Base-by-base conservation (phyloP, 2,888 invertebrate genomes). In the Trissolcus japonicus region DNA sequence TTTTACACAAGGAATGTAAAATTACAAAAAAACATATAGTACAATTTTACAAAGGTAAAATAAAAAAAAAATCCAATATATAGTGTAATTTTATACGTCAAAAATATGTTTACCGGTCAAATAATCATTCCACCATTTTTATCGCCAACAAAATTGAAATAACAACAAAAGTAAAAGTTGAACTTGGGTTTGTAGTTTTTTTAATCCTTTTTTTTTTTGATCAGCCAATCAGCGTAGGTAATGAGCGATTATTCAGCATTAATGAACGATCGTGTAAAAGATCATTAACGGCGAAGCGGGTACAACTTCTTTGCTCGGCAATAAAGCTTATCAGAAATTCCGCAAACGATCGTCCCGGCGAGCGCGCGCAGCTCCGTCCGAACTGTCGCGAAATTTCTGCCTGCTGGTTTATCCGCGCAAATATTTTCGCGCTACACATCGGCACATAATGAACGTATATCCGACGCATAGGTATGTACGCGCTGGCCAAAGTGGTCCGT, bases 401-500 rank as follows among this genome's bases (percentile, higher is more conserved):
- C 56, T n/a, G 61, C 35, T 11, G 35, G 35, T 65, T 72, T 65
- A 59, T 73, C 43, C 59, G 51, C 51, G 55, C 55, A 40, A 65
- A 66, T 73, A 66, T 73, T 66, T 73, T 55, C 48, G 62, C 56
- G 71, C 62, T 35, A 63, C 63, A 59, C 46, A 46, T 21, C 46
- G 65, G 53, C 71, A 55, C 50, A 43, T 61, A 73, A 66, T 61
- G 61, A 67, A 74, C 61, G 74, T 62, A 61, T 50, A 56, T 60
- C 54, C 65, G 65, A 73, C 65, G 72, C 66, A 66, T 74, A 74
- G 74, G 74, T 74, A 73, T 61, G 67, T 55, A 60, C 74, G 66
- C 66, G 66, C 65, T 35, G 66, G 46, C 61, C 74, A 74, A 67
- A 75, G 75, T 75, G 75, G 75, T 69, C 68, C 68, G 75, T 74